Evolutionary conservation across 1,140 invertebrate genomes (phyloP).

Genomic region (Varroa destructor): DNA sequence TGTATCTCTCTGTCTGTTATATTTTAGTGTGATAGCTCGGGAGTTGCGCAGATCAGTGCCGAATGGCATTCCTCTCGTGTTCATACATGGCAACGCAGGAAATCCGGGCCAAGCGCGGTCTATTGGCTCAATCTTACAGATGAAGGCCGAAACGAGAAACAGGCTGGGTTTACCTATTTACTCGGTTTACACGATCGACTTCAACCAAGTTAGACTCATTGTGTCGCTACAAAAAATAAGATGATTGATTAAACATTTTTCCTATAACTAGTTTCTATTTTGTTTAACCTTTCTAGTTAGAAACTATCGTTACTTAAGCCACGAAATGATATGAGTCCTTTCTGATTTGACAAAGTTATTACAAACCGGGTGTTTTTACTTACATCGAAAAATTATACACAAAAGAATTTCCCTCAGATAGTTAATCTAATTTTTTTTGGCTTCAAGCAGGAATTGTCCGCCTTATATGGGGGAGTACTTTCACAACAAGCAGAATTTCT

Average conservation of each 20-base stretch:
- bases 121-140: constrained; percentile 61
- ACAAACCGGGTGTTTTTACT: too few relatives aligned
- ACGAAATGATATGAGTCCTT: too few relatives aligned
- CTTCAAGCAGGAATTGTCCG: constrained; percentile 50
- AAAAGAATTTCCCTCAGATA: not conserved
- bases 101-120: constrained; percentile 77
- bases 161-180: constrained; percentile 50
- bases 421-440: not conserved
- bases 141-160: constrained; percentile 51
- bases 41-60: constrained; percentile 41
- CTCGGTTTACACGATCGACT: constrained; percentile 68
- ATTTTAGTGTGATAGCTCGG: too few relatives aligned
- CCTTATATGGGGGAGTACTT: constrained; percentile 59
- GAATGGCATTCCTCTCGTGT: constrained; percentile 72
- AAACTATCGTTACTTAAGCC: too few relatives aligned
- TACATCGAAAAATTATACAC: too few relatives aligned
- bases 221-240: too few relatives aligned
- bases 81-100: constrained; percentile 77
- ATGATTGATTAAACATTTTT: too few relatives aligned
- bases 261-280: too few relatives aligned
- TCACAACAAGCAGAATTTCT: constrained; percentile 50
- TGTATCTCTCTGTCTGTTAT: too few relatives aligned
- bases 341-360: too few relatives aligned
- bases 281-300: too few relatives aligned
- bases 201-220: constrained; percentile 48